Percentiles rank a stretch among this genome's conserved stretches.
Conservation (phyloP, 2,113 vertebrate genomes). For the Conger conger region DNA sequence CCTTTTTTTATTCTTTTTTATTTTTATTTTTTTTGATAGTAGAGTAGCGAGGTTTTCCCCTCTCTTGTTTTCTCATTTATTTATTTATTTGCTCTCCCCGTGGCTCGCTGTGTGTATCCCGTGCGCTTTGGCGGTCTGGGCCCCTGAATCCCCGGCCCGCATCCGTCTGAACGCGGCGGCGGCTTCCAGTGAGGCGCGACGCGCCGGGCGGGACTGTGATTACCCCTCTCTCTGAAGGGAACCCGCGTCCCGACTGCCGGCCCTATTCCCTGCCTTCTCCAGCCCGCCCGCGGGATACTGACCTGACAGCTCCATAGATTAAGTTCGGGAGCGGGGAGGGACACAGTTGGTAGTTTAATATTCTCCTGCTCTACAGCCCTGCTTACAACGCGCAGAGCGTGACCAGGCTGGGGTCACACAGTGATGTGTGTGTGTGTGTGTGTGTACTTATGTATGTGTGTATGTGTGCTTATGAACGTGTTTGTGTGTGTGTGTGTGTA, state of each 20-base stretch:
- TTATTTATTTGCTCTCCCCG: background rate
- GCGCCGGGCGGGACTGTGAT: slow-evolving; percentile 31
- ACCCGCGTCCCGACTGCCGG: no score
- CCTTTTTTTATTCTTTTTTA: no score
- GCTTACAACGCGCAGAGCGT: background rate
- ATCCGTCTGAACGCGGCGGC: slow-evolving; percentile 43
- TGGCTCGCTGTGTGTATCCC: background rate
- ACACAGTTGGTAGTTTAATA: slow-evolving; percentile 9
- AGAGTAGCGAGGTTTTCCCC: background rate
- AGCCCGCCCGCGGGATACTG: background rate
- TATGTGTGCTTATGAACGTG: background rate
- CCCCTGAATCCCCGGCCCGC: slow-evolving; percentile 9
- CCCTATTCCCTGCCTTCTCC: background rate
- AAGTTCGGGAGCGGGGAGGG: background rate
- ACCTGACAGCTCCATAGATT: slow-evolving; percentile 18
- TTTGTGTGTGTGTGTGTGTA: background rate
- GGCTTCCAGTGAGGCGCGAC: slow-evolving; percentile 46
- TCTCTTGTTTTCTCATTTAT: background rate
- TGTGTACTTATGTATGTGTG: slow-evolving; percentile 13
- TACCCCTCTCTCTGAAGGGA: background rate
- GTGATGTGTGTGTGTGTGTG: background rate
- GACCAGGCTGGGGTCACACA: background rate
- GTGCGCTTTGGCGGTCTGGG: slow-evolving; percentile 5
- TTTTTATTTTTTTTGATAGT: no score
- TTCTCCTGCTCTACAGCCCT: background rate